Evolutionary conservation across 2,113 vertebrate genomes (phyloP), one percentile per base, ranked within the genome.

Genomic region (Lutjanus erythropterus): DNA sequence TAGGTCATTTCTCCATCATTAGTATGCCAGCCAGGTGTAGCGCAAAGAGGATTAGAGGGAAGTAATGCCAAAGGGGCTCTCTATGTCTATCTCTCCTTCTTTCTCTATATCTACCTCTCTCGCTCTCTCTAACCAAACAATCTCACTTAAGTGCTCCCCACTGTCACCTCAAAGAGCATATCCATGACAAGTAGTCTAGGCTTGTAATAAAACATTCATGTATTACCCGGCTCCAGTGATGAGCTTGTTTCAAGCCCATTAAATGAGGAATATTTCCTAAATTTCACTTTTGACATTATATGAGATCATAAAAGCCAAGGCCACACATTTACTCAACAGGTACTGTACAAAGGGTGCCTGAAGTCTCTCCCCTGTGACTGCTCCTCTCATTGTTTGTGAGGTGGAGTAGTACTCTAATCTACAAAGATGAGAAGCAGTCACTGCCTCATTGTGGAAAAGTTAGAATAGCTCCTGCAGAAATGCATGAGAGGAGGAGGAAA

Each of bases 1-100:
- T 94, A 75, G 91, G 90, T 88, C 90, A 87, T 86, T 91, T 86
- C 70, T 80, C 70, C 66, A 62, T 85, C 89, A 91, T 92, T 90
- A 91, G 86, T 88, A 91, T 93, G 85, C 88, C 66, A 91, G 78
- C 88, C 89, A 93, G 92, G 92, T 94, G 89, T 86, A 80, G 68
- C 19, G n/a, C 81, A 88, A 87, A 92, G 79, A 89, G 80, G 90
- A 93, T 93, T 91, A 92, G 68, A 86, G 75, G 49, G 59, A 80
- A 78, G 75, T 77, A 64, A 78, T 80, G 75, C 85, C 78, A 85
- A 64, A 42, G 65, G 78, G 65, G 49, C 72, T 81, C 70, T 81
- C 56, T 35, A 9, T 53, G 37, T 64, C 59, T 70, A 19, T 42
- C 65, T 55, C 52, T 4, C 41, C 39, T 61, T 42, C 67, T 56